Percentiles rank a stretch among this genome's conserved stretches.
Evolutionary conservation across 2,888 invertebrate genomes (phyloP).

Genomic region (Phyto melanocephala): DNA sequence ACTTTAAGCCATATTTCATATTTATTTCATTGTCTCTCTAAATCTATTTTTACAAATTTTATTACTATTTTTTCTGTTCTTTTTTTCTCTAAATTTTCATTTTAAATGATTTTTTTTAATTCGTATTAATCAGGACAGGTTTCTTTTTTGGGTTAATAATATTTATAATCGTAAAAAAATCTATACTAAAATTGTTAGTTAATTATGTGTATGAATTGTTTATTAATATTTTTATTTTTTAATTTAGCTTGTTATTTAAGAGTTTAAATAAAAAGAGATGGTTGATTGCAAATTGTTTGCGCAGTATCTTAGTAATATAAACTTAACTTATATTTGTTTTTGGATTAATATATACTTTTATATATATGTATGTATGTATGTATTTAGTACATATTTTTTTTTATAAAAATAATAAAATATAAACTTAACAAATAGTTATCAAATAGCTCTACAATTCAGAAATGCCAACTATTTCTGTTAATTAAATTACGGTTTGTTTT

Average conservation of each 20-base stretch:
- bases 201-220: slow-evolving; percentile 27
- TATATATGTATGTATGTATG: too few relatives aligned
- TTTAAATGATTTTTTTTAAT: slow-evolving; percentile 39
- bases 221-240: slow-evolving; percentile 20
- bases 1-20: slow-evolving; percentile 13
- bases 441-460: slow-evolving; percentile 49
- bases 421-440: slow-evolving; percentile 61
- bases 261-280: slow-evolving; percentile 41
- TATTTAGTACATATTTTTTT: too few relatives aligned
- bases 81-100: slow-evolving; percentile 31
- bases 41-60: slow-evolving; percentile 35
- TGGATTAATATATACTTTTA: slow-evolving; percentile 18
- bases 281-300: slow-evolving; percentile 47
- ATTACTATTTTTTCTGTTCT: too few relatives aligned
- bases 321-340: slow-evolving; percentile 30
- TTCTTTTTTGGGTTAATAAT: slow-evolving; percentile 4
- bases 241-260: slow-evolving; percentile 16
- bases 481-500: slow-evolving; percentile 17
- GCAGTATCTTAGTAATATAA: slow-evolving; percentile 52
- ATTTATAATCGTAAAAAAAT: slow-evolving; percentile 46
- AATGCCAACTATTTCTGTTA: slow-evolving; percentile 54
- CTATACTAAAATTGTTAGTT: slow-evolving; percentile 53
- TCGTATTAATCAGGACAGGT: slow-evolving; percentile 18
- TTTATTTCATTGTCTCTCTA: slow-evolving; percentile 18
- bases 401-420: slow-evolving; percentile 29